Base-by-base conservation (phyloP, 1,140 invertebrate genomes). In the Sesamia nonagrioides region DNA sequence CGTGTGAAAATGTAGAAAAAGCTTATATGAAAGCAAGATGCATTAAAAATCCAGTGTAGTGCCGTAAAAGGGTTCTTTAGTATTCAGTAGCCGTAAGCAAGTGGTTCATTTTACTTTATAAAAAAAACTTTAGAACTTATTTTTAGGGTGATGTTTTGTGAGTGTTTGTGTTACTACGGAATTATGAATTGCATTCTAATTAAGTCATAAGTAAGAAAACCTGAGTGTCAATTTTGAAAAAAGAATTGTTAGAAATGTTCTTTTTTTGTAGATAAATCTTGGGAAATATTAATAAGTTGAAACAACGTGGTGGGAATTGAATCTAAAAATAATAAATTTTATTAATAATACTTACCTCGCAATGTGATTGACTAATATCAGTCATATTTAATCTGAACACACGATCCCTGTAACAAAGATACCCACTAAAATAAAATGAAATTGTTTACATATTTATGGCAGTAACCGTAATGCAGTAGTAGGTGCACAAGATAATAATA, bases 311-410 rank as follows among this genome's bases (percentile, higher is more conserved):
- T 27, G 27, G 27, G 3, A 27, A 27, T 1, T 50, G 3, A 1
- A 0, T n/a, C 3, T n/a, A 5, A n/a, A 13, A 15, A 15, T 50
- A 50, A 15, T 40, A 45, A n/a, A 50, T 50, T 13, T 15, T 50
- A 2, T 2, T 35, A 15, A 58, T 15, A 15, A 33, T 4, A 89
- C 96, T 96, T 95, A 97, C 97, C 96, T 97, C 96, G 88, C 97
- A 97, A 88, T 96, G 96, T 80, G 96, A 96, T 92, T 96, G 96
- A 89, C 96, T 97, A 84, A 97, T 96, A 93, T 97, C 97, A 89
- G 96, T 95, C 92, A 97, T 95, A 93, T 97, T 97, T 79, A 97
- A 92, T 82, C 96, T 95, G 94, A 96, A 96, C 84, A 97, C 95
- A 89, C 96, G 95, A 95, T 97, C 96, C 97, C 97, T 97, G 96